These are phyloP conservation scores for Podargus strigoides DNA, from an alignment of 2,797 vertebrate species.

Conservation along the genomic window DNA sequence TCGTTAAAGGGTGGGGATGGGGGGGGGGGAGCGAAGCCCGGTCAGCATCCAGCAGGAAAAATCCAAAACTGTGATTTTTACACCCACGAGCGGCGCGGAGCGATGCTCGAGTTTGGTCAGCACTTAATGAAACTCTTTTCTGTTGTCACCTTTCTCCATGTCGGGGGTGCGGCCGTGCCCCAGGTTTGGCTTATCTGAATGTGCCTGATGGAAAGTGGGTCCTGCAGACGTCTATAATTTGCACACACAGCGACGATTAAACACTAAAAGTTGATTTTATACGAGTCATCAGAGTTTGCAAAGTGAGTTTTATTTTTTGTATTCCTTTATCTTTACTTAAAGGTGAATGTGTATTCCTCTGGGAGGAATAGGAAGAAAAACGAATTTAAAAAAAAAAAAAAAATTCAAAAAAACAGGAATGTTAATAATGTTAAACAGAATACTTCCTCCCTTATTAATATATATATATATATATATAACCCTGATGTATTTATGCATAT, in stretches of 20 bases:
- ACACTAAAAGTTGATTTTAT: constrained; percentile 77
- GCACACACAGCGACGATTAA: constrained; percentile 71
- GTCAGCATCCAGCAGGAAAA: background rate
- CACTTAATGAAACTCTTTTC: background rate
- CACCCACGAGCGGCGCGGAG: too few relatives aligned
- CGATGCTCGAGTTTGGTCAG: background rate
- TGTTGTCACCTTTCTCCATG: constrained; percentile 15
- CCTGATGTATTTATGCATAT: constrained; percentile 79
- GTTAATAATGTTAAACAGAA: constrained; percentile 80
- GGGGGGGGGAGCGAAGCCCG: rapidly evolving
- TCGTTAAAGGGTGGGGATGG: background rate
- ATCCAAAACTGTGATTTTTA: background rate
- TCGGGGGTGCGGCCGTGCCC: background rate
- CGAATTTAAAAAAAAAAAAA: background rate
- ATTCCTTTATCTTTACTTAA: constrained; percentile 82
- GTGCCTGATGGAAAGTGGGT: constrained; percentile 62
- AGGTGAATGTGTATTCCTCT: constrained; percentile 84
- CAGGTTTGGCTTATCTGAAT: constrained; percentile 23
- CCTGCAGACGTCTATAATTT: constrained; percentile 67
- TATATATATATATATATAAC: constrained; percentile 71
- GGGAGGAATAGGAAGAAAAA: constrained; percentile 81
- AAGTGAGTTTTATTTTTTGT: constrained; percentile 81
- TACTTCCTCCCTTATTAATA: constrained; percentile 82
- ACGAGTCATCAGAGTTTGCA: constrained; percentile 79
- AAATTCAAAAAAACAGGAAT: constrained; percentile 70